Evolutionary conservation across 1,140 invertebrate genomes (phyloP).

Genomic region (Macrostomum lignano): DNA sequence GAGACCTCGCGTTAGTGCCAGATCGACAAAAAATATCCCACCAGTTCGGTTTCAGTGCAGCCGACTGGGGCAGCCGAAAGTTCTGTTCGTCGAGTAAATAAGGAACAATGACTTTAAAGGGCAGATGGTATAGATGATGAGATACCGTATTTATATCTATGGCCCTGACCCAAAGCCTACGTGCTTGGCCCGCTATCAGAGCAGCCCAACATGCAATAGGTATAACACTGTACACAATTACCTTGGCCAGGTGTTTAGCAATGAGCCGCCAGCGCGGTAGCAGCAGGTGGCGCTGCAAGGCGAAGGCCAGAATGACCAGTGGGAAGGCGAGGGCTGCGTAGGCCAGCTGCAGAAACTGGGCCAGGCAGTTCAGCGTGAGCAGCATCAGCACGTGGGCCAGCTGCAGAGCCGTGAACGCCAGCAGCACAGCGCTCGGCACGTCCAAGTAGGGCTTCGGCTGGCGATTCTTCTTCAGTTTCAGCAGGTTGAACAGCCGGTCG

Average conservation of each 20-base stretch:
- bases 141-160: no score
- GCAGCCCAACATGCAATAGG: no score
- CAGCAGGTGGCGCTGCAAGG: neutral
- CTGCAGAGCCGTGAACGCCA: neutral
- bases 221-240: neutral
- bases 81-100: no score
- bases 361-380: neutral
- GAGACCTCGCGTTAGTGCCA: no score
- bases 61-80: no score
- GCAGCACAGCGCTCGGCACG: neutral
- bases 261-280: neutral
- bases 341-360: neutral
- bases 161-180: no score
- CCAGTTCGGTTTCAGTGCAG: no score
- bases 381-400: neutral
- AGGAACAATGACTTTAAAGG: no score
- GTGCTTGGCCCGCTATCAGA: no score
- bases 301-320: neutral
- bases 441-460: neutral
- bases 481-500: neutral
- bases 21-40: no score
- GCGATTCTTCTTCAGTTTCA: slow-evolving; percentile 1
- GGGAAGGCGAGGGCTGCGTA: slow-evolving; percentile 1
- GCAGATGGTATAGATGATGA: no score
- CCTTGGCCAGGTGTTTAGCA: slow-evolving; percentile 1